Percentiles rank a stretch among this genome's conserved stretches.
Conservation (phyloP, 2,888 invertebrate genomes). For the Trachelus stipa region DNA sequence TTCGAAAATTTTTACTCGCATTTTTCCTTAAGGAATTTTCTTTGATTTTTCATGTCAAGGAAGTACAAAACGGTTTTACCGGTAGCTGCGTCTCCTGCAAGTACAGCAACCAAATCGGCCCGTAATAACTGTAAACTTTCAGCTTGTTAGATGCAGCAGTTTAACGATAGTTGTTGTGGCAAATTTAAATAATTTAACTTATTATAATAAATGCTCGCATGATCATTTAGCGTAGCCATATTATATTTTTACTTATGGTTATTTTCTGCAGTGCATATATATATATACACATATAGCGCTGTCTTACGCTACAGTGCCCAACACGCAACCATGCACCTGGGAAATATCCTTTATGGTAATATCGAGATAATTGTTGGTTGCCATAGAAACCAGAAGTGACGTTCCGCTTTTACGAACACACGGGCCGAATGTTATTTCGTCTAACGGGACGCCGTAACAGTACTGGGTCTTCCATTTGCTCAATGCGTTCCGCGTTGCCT, state of each 20-base stretch:
- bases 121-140: not conserved
- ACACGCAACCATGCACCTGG: not conserved
- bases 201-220: not conserved
- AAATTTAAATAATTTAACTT: not conserved
- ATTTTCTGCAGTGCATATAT: not conserved
- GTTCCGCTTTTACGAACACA: not conserved
- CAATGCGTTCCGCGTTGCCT: not conserved
- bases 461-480: not conserved
- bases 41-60: rapidly evolving
- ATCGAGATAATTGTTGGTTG: not conserved
- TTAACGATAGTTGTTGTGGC: not conserved
- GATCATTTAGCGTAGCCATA: not conserved
- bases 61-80: not conserved
- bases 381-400: not conserved
- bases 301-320: not conserved
- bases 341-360: constrained; percentile 3
- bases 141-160: not conserved
- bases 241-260: not conserved
- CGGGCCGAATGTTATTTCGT: not conserved
- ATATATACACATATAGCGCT: not conserved
- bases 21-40: not conserved
- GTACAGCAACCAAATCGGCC: not conserved
- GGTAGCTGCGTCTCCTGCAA: not conserved
- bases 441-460: not conserved
- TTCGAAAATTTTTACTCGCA: not conserved